Conservation (phyloP, 2,888 invertebrate genomes). For the Dryocosmus kuriphilus region DNA sequence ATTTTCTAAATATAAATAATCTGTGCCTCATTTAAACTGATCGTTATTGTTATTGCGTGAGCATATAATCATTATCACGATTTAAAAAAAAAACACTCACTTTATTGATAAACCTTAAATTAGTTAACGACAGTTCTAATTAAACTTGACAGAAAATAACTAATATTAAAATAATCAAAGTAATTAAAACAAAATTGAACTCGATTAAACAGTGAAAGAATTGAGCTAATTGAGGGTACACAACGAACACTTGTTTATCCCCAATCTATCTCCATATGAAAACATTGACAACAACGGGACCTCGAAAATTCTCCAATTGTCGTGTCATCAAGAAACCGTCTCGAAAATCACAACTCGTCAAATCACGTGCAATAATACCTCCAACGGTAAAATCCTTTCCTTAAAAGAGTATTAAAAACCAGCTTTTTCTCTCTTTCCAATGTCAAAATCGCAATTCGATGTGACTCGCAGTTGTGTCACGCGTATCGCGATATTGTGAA, state of each 20-base stretch:
- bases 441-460: slow-evolving; percentile 17
- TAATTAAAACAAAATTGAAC: not conserved
- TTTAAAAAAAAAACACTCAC: not conserved
- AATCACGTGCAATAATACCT: slow-evolving; percentile 1
- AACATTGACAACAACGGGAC: slow-evolving; percentile 38
- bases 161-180: not conserved
- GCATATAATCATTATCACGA: not conserved
- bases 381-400: not conserved
- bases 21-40: not conserved
- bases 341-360: not conserved
- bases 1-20: not conserved
- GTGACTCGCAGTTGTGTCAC: slow-evolving; percentile 34
- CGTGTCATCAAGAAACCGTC: not conserved
- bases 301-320: not conserved
- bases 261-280: slow-evolving; percentile 30
- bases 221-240: not conserved
- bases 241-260: slow-evolving; percentile 29
- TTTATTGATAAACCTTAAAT: not conserved
- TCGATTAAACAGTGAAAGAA: not conserved
- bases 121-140: not conserved
- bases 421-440: slow-evolving; percentile 19
- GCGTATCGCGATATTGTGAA: slow-evolving; percentile 34
- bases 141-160: not conserved
- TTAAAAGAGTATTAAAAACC: not conserved
- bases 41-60: too few relatives aligned